Percentiles rank a stretch among this genome's conserved stretches.
Evolutionary conservation across 2,888 invertebrate genomes (phyloP).

Genomic region (Hypercompe scribonia): DNA sequence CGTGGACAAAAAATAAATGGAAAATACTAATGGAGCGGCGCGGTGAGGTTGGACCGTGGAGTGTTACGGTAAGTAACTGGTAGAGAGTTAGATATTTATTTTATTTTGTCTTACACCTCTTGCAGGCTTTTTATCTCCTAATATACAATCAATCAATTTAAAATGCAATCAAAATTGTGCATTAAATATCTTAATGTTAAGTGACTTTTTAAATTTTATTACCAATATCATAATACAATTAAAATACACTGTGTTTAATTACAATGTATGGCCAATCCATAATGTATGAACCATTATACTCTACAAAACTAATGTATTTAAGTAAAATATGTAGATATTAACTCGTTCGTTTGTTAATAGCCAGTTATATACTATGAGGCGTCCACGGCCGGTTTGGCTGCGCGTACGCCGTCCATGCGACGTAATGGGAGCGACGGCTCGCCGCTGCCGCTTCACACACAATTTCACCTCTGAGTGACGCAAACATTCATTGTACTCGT

Average conservation of each 20-base stretch:
- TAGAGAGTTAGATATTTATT: slow-evolving; percentile 21
- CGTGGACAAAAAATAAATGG: slow-evolving; percentile 87
- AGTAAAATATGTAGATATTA: background rate
- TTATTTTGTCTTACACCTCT: slow-evolving; percentile 15
- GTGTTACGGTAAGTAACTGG: slow-evolving; percentile 70
- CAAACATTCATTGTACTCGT: slow-evolving; percentile 79
- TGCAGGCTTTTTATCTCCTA: no score
- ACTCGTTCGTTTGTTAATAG: slow-evolving; percentile 16
- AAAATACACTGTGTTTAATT: no score
- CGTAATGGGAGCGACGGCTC: slow-evolving; percentile 85
- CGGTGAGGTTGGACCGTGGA: slow-evolving; percentile 73
- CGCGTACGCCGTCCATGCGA: slow-evolving; percentile 78
- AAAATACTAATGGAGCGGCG: slow-evolving; percentile 86
- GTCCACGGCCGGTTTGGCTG: slow-evolving; percentile 77
- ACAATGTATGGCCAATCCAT: no score
- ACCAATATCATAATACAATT: no score
- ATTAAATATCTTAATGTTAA: no score
- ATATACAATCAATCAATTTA: no score
- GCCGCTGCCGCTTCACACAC: slow-evolving; percentile 86
- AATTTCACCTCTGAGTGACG: slow-evolving; percentile 87
- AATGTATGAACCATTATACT: background rate
- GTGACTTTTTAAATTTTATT: no score
- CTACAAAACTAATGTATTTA: background rate
- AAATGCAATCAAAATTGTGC: no score
- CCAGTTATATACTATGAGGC: slow-evolving; percentile 65